A percentile compares a stretch with the other conserved stretches of the same genome.
These are phyloP conservation scores for Maccullochella peelii DNA, from an alignment of 2,113 vertebrate species.

Conservation along the genomic window DNA sequence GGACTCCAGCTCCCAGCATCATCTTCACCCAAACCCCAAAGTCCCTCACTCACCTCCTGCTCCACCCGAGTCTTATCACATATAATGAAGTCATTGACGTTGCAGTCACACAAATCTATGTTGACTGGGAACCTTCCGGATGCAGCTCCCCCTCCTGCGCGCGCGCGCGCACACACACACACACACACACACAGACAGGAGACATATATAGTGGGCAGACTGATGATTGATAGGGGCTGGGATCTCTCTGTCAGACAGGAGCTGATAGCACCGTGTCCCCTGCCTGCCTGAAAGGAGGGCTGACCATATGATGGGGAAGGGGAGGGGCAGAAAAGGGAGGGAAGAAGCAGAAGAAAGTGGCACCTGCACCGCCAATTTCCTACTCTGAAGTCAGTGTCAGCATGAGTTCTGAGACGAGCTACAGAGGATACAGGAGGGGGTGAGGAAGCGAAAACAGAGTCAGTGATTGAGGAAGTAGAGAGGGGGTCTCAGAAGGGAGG, in stretches of 20 bases:
- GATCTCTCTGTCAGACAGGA: conserved; percentile 80
- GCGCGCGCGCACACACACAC: conserved; percentile 47
- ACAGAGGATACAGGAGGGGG: conserved; percentile 13
- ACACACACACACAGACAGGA: conserved; percentile 52
- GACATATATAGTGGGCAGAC: conserved; percentile 75
- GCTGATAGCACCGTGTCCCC: conserved; percentile 66
- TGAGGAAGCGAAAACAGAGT: conserved; percentile 26
- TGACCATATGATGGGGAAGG: conserved; percentile 33
- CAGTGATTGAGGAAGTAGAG: conserved; percentile 50
- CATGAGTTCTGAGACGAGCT: conserved; percentile 55
- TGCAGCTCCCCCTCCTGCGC: conserved; percentile 47
- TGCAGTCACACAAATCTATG: conserved; percentile 79
- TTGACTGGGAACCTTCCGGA: conserved; percentile 83
- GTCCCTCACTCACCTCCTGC: conserved; percentile 49
- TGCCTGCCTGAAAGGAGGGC: conserved; percentile 63
- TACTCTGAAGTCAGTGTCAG: conserved; percentile 55
- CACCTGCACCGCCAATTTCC: conserved; percentile 69
- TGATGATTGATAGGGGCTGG: conserved; percentile 84
- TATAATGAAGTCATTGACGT: conserved; percentile 74
- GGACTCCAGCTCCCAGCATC: conserved; percentile 51
- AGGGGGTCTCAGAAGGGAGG: conserved; percentile 50
- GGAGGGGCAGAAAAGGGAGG: no score
- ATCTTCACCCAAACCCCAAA: conserved; percentile 44
- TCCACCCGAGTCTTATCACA: conserved; percentile 67
- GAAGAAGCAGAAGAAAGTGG: conserved; percentile 40